Evolutionary conservation across 2,888 invertebrate species (phyloP).

Genomic region (Pteria penguin): DNA sequence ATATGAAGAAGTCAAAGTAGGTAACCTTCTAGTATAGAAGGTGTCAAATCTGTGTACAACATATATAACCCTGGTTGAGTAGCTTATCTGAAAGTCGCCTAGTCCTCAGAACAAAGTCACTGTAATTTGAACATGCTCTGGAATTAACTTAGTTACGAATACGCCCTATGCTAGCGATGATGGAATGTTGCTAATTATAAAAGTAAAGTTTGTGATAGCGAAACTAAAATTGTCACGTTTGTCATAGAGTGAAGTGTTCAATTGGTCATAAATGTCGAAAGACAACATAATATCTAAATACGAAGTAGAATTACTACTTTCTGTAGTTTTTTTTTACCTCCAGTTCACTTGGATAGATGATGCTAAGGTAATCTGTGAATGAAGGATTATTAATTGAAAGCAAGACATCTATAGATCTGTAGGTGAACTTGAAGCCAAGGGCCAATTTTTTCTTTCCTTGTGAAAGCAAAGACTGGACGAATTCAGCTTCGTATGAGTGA

Average conservation of each 20-base stretch:
- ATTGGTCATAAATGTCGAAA: neutral
- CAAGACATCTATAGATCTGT: neutral
- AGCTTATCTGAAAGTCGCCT: neutral
- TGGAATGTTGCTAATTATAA: neutral
- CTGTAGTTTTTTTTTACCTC: neutral
- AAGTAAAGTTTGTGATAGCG: neutral
- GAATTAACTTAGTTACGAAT: neutral
- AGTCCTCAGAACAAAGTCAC: neutral
- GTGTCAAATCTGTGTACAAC: too few relatives aligned
- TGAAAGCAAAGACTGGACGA: neutral
- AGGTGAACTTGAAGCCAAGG: neutral
- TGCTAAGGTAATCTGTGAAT: neutral
- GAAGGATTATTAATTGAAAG: neutral
- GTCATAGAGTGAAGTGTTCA: neutral
- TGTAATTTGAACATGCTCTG: neutral
- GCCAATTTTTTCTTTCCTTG: neutral
- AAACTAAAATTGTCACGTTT: neutral
- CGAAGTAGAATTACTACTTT: neutral
- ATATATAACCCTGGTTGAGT: neutral
- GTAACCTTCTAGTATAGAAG: too few relatives aligned
- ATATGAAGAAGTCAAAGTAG: too few relatives aligned
- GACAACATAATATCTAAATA: neutral
- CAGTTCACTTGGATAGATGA: neutral
- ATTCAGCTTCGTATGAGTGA: neutral
- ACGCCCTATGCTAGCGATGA: neutral